Conservation (phyloP, 1,140 invertebrate species). For the Eciton burchellii region DNA sequence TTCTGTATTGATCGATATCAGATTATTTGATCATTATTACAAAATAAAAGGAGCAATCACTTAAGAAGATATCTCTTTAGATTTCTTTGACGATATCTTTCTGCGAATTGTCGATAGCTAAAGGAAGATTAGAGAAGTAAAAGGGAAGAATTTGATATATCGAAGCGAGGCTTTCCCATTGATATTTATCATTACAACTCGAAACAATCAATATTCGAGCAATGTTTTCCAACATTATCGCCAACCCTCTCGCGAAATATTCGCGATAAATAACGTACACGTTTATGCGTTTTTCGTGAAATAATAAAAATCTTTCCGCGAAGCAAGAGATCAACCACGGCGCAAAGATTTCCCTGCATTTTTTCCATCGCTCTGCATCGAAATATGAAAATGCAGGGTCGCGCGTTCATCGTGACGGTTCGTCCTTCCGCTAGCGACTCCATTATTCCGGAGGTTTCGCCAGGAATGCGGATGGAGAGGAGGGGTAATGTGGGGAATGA, state of each 20-base stretch:
- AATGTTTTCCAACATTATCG: background rate
- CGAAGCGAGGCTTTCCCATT: no score
- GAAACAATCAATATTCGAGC: no score
- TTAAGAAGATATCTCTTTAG: no score
- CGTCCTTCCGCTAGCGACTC: conserved; percentile 44
- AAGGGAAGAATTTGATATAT: background rate
- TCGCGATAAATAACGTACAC: background rate
- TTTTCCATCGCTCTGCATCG: conserved; percentile 31
- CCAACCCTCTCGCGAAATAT: background rate
- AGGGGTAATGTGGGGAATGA: conserved; percentile 44
- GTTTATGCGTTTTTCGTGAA: background rate
- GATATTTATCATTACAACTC: no score
- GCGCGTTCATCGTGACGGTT: conserved; percentile 50
- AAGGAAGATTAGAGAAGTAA: no score
- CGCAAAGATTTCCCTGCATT: background rate
- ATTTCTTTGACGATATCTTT: background rate
- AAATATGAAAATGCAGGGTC: conserved; percentile 64
- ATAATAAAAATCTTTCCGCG: conserved; percentile 7
- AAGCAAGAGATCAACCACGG: conserved; percentile 22
- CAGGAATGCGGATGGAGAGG: conserved; percentile 58
- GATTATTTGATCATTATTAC: no score
- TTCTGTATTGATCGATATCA: no score
- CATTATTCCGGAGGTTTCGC: conserved; percentile 66
- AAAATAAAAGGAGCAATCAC: background rate
- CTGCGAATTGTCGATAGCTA: background rate